A percentile compares a stretch with the other conserved stretches of the same genome.
Evolutionary conservation across 2,797 vertebrate species (phyloP).

Genomic region (Triplophysa yarkandensis): DNA sequence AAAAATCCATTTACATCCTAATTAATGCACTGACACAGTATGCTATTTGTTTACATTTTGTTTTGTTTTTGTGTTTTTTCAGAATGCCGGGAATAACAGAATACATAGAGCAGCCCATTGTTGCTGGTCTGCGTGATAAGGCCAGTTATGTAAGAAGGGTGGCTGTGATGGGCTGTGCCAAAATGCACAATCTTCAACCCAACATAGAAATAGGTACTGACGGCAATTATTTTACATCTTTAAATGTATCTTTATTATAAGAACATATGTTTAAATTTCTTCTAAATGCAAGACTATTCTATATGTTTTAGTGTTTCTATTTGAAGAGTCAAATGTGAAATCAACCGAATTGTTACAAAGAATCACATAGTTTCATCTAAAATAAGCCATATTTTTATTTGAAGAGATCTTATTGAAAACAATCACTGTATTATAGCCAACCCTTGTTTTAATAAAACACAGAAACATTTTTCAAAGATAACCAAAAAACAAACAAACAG

Average conservation of each 20-base stretch:
- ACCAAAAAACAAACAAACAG: too few species aligned
- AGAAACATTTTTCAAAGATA: too few species aligned
- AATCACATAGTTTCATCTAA: neutral
- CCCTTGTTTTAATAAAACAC: too few species aligned
- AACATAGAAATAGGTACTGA: constrained; percentile 78
- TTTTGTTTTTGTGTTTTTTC: constrained; percentile 34
- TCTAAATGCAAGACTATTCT: neutral
- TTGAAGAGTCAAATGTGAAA: neutral
- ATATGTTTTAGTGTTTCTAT: neutral
- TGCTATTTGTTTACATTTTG: neutral
- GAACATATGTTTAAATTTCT: too few species aligned
- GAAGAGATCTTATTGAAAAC: neutral
- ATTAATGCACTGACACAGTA: neutral
- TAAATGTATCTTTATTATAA: too few species aligned
- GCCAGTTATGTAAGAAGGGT: constrained; percentile 91
- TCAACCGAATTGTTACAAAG: neutral
- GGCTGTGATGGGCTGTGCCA: constrained; percentile 92
- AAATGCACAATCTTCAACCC: constrained; percentile 85
- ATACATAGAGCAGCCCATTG: constrained; percentile 90
- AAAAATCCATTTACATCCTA: too few species aligned
- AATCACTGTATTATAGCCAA: neutral
- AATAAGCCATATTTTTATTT: neutral
- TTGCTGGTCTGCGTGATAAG: constrained; percentile 85
- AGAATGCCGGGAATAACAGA: constrained; percentile 91
- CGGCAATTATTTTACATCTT: neutral